Conservation (phyloP, 2,888 invertebrate genomes). For the Drosophila gaucha region DNA sequence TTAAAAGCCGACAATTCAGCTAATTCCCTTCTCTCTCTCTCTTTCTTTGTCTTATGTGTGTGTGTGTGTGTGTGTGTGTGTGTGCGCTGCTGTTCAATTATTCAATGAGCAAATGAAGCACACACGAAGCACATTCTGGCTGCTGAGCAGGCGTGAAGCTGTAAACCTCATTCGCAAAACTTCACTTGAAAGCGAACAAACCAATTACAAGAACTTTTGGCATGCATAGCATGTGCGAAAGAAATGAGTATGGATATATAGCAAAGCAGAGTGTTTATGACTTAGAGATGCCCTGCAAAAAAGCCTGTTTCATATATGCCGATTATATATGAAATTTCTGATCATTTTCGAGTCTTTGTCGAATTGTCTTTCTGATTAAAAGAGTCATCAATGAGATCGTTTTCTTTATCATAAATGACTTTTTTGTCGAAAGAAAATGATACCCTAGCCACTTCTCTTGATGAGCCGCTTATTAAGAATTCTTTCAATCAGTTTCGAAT, state of each 20-base stretch:
- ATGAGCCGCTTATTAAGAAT: no score
- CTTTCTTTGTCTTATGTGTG: not conserved
- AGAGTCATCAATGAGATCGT: no score
- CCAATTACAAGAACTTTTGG: constrained; percentile 44
- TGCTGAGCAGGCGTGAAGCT: constrained; percentile 65
- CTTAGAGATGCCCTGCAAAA: not conserved
- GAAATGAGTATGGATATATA: no score
- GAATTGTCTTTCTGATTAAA: no score
- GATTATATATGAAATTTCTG: no score
- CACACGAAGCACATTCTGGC: constrained; percentile 41
- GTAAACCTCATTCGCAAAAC: constrained; percentile 67
- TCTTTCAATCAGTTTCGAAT: no score
- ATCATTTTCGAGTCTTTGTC: no score
- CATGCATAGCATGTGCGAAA: constrained; percentile 1
- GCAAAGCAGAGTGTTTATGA: not conserved
- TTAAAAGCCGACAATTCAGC: constrained; percentile 65
- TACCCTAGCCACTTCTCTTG: no score
- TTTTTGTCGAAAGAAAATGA: no score
- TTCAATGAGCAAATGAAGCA: constrained; percentile 67
- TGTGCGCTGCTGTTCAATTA: constrained; percentile 62
- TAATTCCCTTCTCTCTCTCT: constrained; percentile 43
- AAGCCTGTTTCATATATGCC: no score
- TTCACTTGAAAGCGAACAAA: constrained; percentile 41
- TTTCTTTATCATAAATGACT: no score
- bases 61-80: constrained; percentile 7